Evolutionary conservation across 2,888 invertebrate genomes (phyloP).

Genomic region (Brachynemurus nebulosus): DNA sequence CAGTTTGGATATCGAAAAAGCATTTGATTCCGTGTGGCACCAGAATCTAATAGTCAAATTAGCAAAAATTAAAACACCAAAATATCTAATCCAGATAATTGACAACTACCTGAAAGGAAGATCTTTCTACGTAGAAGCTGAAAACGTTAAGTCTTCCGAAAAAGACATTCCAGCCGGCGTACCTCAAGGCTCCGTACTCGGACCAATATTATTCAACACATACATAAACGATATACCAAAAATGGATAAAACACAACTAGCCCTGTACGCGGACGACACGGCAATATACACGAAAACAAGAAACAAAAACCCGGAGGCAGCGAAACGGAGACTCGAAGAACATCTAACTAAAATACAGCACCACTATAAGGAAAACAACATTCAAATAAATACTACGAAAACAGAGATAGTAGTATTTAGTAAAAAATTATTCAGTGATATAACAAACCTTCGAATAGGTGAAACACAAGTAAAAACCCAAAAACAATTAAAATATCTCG

Average conservation of each 20-base stretch:
- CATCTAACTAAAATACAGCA: neutral
- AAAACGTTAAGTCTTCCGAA: conserved; percentile 10
- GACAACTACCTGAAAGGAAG: conserved; percentile 10
- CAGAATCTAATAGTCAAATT: conserved; percentile 19
- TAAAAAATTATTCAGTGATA: neutral
- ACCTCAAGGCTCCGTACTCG: conserved; percentile 19
- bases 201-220: conserved; percentile 17
- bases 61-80: conserved; percentile 12
- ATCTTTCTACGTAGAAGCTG: conserved; percentile 15
- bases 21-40: conserved; percentile 24
- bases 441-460: neutral
- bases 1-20: too few relatives aligned
- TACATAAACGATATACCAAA: conserved; percentile 19
- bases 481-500: neutral
- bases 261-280: conserved; percentile 16
- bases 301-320: neutral
- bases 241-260: conserved; percentile 10
- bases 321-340: neutral
- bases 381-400: neutral
- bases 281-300: conserved; percentile 9
- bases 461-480: neutral
- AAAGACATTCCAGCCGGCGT: conserved; percentile 19
- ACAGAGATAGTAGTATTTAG: neutral
- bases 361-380: neutral
- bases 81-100: conserved; percentile 13